Evolutionary conservation across 1,140 invertebrate species (phyloP).

Genomic region (Halyomorpha halys): DNA sequence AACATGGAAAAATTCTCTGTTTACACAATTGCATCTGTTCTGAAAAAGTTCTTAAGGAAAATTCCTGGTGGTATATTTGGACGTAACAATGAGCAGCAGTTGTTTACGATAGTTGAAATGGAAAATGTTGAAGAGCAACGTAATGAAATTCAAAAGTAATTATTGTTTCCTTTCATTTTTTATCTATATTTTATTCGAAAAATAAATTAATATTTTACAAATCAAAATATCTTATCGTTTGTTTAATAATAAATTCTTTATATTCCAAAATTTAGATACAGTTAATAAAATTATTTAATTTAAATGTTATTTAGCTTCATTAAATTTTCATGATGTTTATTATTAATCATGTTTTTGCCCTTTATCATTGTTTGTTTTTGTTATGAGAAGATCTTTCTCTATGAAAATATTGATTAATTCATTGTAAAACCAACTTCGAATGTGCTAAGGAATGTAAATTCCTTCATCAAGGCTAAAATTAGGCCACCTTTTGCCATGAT

Average conservation of each 20-base stretch:
- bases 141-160: conserved; percentile 82
- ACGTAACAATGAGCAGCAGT: conserved; percentile 72
- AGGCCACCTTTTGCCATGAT: too few relatives aligned
- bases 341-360: too few relatives aligned
- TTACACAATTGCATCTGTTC: conserved; percentile 94
- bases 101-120: conserved; percentile 79
- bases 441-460: too few relatives aligned
- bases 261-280: too few relatives aligned
- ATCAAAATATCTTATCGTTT: too few relatives aligned
- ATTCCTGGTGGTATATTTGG: conserved; percentile 93
- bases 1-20: conserved; percentile 97
- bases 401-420: not conserved
- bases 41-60: conserved; percentile 96
- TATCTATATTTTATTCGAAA: not conserved
- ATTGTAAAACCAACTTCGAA: too few relatives aligned
- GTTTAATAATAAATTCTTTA: too few relatives aligned
- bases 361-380: not conserved
- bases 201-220: too few relatives aligned
- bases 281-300: too few relatives aligned
- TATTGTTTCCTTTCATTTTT: not conserved
- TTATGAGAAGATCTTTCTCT: not conserved
- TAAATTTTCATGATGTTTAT: not conserved
- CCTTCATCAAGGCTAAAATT: too few relatives aligned
- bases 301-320: not conserved
- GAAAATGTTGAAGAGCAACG: conserved; percentile 70